These are phyloP conservation scores for Copsychus sechellarum DNA, from an alignment of 2,113 vertebrate genomes.

Conservation along the genomic window DNA sequence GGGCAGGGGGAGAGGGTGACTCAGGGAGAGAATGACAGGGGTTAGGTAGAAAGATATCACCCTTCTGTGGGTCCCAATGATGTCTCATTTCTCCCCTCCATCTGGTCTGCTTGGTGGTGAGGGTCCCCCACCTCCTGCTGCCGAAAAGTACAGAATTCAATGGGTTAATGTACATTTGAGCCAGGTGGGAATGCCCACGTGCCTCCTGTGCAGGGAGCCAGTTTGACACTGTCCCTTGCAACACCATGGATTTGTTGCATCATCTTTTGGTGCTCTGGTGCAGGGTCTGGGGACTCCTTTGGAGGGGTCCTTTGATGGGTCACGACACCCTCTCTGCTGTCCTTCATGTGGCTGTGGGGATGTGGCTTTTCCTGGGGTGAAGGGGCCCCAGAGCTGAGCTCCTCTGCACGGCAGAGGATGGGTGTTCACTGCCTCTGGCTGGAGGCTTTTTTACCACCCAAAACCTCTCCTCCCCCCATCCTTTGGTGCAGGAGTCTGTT, in stretches of 20 bases:
- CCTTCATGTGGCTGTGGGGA: background rate
- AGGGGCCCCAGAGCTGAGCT: background rate
- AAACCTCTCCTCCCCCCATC: background rate
- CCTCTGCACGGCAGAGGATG: background rate
- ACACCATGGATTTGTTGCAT: background rate
- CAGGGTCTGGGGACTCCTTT: background rate
- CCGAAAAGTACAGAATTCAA: background rate
- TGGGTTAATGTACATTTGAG: background rate
- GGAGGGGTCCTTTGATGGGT: background rate
- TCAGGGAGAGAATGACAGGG: background rate
- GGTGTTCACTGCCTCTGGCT: too few relatives aligned
- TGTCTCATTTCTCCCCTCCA: fast-evolving
- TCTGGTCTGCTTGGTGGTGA: background rate
- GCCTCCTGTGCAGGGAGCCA: background rate
- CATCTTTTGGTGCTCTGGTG: background rate
- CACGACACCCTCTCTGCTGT: fast-evolving
- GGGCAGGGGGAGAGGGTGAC: background rate
- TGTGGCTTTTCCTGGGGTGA: background rate
- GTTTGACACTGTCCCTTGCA: background rate
- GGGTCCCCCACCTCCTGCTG: background rate
- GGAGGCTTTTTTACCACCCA: background rate
- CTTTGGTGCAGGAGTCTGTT: background rate
- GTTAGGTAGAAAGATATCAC: background rate
- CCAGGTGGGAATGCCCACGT: fast-evolving
- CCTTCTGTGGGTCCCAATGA: fast-evolving